Percentiles rank a stretch among this genome's conserved stretches.
These are phyloP conservation scores for Drosophila longiperda DNA, from an alignment of 2,888 invertebrate species.

Conservation along the genomic window DNA sequence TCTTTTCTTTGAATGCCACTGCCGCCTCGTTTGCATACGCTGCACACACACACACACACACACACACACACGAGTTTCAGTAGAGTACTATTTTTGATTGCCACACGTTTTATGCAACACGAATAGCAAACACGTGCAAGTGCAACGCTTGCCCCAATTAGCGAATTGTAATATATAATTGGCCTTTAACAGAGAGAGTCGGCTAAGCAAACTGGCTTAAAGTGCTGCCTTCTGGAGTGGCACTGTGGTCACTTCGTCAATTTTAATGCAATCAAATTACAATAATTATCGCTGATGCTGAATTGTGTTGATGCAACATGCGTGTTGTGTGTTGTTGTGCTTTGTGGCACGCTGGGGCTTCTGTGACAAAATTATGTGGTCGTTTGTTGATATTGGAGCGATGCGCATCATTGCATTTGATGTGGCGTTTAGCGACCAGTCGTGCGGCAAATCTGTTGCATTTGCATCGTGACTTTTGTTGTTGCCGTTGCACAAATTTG, in stretches of 20 bases:
- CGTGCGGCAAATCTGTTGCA: constrained; percentile 6
- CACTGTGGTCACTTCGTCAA: background rate
- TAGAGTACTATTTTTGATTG: constrained; percentile 50
- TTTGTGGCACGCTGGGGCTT: constrained; percentile 17
- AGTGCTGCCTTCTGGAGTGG: background rate
- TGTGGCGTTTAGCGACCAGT: constrained; percentile 12
- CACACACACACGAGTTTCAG: background rate
- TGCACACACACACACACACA: constrained; percentile 14
- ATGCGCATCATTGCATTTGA: constrained; percentile 48
- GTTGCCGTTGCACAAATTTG: background rate
- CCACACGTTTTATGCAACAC: constrained; percentile 59
- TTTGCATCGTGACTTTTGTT: background rate
- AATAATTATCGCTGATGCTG: background rate
- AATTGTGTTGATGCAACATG: constrained; percentile 8
- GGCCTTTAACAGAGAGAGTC: constrained; percentile 37
- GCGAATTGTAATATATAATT: constrained; percentile 53
- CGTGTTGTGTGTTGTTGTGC: constrained; percentile 1
- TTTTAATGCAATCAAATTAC: background rate
- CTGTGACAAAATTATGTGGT: constrained; percentile 30
- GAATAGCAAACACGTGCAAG: constrained; percentile 20
- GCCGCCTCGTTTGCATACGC: constrained; percentile 54
- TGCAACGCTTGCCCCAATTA: constrained; percentile 65
- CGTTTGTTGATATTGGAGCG: constrained; percentile 29
- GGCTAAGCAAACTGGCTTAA: background rate
- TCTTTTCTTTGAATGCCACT: constrained; percentile 11